Conservation (phyloP, 2,797 vertebrate species). For the Lepilemur septentrionalis region DNA sequence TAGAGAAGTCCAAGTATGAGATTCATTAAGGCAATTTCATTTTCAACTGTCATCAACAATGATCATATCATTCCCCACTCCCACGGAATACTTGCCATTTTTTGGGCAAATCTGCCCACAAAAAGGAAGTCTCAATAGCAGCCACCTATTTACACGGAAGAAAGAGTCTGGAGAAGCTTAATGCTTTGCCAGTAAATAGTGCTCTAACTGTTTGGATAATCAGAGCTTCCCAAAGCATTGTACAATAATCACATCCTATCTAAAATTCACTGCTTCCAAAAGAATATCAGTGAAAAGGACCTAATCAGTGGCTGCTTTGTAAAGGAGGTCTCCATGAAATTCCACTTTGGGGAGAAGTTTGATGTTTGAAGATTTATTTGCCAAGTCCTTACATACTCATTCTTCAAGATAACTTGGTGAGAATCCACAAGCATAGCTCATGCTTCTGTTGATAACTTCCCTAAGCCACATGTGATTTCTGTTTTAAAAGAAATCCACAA, state of each 20-base stretch:
- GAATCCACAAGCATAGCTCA: neutral
- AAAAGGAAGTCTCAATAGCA: neutral
- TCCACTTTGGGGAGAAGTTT: neutral
- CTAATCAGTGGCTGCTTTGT: neutral
- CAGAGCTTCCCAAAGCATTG: neutral
- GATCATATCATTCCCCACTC: neutral
- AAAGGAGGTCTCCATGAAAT: neutral
- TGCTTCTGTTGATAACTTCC: neutral
- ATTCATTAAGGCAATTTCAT: slow-evolving; percentile 40
- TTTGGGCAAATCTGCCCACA: neutral
- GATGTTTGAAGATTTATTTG: neutral
- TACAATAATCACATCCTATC: neutral
- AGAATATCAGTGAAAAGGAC: neutral
- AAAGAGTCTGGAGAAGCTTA: neutral
- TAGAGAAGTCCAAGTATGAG: neutral
- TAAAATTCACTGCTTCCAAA: slow-evolving; percentile 22
- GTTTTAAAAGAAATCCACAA: neutral
- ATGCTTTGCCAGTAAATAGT: neutral
- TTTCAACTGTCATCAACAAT: neutral
- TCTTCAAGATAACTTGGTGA: neutral
- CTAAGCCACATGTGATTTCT: neutral
- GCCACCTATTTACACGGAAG: neutral
- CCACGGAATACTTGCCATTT: neutral
- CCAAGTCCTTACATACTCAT: neutral
- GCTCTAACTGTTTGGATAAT: neutral